Percentiles rank a stretch among this genome's conserved stretches.
Conservation (phyloP, 2,797 vertebrate genomes). For the Avahi laniger region DNA sequence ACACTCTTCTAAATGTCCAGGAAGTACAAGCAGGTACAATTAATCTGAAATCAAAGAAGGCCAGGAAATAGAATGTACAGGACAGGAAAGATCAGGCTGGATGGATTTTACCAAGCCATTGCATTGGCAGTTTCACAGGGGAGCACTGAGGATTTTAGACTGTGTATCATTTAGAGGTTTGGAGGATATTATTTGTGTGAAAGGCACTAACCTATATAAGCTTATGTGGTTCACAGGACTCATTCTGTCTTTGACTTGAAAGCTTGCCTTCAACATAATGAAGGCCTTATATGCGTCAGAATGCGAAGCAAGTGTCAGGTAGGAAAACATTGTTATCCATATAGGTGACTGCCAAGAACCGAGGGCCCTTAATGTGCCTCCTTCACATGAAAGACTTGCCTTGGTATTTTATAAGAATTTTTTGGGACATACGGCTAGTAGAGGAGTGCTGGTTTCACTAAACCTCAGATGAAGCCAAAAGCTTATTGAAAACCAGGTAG, state of each 20-base stretch:
- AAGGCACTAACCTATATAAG: background rate
- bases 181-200: background rate
- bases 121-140: background rate
- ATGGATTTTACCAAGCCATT: background rate
- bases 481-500: background rate
- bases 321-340: background rate
- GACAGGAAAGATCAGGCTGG: background rate
- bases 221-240: background rate
- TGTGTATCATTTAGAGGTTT: background rate
- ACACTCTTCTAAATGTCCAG: background rate
- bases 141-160: background rate
- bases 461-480: background rate
- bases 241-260: slow-evolving; percentile 3
- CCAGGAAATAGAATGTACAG: background rate
- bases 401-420: background rate
- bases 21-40: background rate
- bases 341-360: background rate
- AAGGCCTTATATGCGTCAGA: background rate
- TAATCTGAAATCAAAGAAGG: background rate
- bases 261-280: background rate
- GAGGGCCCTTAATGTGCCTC: background rate
- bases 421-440: background rate
- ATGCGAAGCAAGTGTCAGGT: background rate
- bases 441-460: background rate
- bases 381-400: background rate